Base-by-base conservation (phyloP, 2,888 invertebrate genomes). In the Lepetodrilus schrolli region DNA sequence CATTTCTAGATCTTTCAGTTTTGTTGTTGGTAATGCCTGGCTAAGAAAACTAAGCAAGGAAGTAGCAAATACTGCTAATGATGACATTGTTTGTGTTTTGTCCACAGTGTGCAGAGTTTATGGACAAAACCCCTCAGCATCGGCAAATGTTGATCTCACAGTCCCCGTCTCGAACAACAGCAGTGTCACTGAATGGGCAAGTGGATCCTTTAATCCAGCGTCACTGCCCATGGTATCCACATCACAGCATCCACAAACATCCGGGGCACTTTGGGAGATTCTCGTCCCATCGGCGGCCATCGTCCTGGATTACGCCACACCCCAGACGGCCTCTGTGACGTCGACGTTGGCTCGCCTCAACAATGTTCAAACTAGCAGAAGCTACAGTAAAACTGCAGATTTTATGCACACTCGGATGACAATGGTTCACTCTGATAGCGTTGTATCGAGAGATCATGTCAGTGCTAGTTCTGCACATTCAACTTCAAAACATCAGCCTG, bases 171-270 rank as follows among this genome's bases (percentile, higher is more conserved):
- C 34, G 30, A 34, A 58, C 17, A 10, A 30, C 58, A 58, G n/a
- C 58, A 58, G 58, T 30, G 30, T 58, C 17, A 58, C 58, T 10
- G 34, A 30, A 17, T 34, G 17, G n/a, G 30, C 58, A 13, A 26
- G 26, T 34, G 34, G 58, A 58, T 58, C 58, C 34, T 34, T 58
- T 58, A 58, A 58, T 58, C 58, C 58, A 34, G 30, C 26, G n/a
- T 17, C 30, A 34, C 30, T 30, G 30, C 17, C 58, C 34, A 30
- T 17, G 26, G 34, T 34, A n/a, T 30, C 58, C 23, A n/a, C 30
- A 2, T 7, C 17, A 34, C 58, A 17, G 10, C 30, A 17, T 7
- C 7, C 58, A 13, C 58, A 58, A 58, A 58, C 58, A 58, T 58
- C 58, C 58, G 58, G 58, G 17, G 17, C 30, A 26, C 13, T 2